These are phyloP conservation scores for Cinara cedri DNA, from an alignment of 2,888 invertebrate species.

Conservation along the genomic window DNA sequence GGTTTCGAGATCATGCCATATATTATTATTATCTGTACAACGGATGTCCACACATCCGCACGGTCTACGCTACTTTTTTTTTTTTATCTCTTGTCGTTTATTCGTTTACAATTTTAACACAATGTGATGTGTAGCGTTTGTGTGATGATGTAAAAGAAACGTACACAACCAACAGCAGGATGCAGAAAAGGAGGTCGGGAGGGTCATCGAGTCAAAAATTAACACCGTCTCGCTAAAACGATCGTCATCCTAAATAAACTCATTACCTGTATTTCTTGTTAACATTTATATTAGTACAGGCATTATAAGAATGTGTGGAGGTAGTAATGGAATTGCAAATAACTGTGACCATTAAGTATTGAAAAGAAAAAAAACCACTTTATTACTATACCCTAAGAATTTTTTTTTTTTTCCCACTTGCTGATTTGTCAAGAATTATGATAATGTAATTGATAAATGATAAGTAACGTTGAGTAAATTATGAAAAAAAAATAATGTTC, in stretches of 20 bases:
- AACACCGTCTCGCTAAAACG: constrained; percentile 42
- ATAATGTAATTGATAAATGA: too few species aligned
- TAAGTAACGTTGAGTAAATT: too few species aligned
- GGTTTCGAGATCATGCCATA: background rate
- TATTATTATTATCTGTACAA: background rate
- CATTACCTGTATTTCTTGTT: constrained; percentile 28
- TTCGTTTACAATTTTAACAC: background rate
- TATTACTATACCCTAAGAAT: too few species aligned
- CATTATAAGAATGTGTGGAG: background rate
- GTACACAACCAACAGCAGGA: background rate
- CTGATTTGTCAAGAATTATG: too few species aligned
- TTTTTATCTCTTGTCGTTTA: constrained; percentile 16
- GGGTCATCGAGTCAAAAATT: constrained; percentile 33
- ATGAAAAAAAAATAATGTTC: too few species aligned
- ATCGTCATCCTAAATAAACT: constrained; percentile 10
- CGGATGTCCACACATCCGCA: background rate
- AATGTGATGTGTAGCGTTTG: background rate
- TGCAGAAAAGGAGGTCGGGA: too few species aligned
- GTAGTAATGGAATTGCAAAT: constrained; percentile 18
- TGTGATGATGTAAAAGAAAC: background rate
- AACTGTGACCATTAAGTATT: background rate
- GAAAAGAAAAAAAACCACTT: too few species aligned
- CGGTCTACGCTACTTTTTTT: background rate
- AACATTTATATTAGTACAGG: background rate
- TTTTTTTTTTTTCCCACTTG: too few species aligned